Conservation (phyloP, 2,797 vertebrate species). For the Onychomys leucogaster region DNA sequence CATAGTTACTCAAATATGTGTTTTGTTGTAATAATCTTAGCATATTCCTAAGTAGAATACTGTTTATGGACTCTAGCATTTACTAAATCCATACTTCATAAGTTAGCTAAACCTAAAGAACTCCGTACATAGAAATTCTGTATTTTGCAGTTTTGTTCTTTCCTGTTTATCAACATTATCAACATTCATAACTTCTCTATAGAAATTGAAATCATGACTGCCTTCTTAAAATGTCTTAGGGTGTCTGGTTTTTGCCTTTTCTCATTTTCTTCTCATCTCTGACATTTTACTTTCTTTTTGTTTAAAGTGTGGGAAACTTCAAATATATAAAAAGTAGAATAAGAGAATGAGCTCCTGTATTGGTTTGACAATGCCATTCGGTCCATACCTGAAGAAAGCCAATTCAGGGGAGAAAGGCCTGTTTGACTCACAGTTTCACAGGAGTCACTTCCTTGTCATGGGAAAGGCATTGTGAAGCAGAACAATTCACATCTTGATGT, state of each 20-base stretch:
- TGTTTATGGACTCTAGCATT: neutral
- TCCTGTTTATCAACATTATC: neutral
- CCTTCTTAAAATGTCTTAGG: neutral
- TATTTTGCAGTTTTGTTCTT: slow-evolving; percentile 41
- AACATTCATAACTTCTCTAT: neutral
- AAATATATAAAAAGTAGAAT: slow-evolving; percentile 36
- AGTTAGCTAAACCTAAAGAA: slow-evolving; percentile 12
- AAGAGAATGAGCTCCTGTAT: neutral
- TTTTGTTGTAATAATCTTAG: slow-evolving; percentile 33
- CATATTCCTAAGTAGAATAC: slow-evolving; percentile 41
- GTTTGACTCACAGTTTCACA: neutral
- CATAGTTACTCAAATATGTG: neutral
- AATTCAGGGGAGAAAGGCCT: neutral
- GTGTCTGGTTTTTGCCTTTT: neutral
- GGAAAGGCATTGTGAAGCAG: neutral
- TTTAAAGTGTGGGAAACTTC: slow-evolving; percentile 23
- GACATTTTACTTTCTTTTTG: neutral
- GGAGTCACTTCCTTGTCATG: neutral
- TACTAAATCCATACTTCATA: slow-evolving; percentile 17
- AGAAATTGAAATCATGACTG: slow-evolving; percentile 4
- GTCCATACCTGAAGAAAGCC: neutral
- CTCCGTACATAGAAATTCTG: neutral
- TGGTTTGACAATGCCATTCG: neutral
- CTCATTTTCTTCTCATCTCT: neutral
- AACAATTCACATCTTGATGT: neutral